Evolutionary conservation across 2,113 vertebrate species (phyloP).

Genomic region (Gobio gobio): DNA sequence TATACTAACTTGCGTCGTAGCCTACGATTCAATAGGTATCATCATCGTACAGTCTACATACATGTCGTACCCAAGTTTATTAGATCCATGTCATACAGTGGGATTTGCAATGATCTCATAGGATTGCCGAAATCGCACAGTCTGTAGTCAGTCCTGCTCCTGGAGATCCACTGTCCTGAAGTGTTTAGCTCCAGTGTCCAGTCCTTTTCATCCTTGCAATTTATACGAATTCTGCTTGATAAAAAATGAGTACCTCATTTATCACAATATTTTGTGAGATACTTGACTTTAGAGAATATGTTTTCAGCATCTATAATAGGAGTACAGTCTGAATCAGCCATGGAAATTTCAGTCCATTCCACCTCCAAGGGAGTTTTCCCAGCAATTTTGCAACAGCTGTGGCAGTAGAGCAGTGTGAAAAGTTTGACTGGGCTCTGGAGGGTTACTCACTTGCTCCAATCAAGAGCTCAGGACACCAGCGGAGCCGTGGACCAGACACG

Average conservation of each 20-base stretch:
- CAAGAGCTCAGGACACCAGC: neutral
- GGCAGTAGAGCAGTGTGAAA: constrained; percentile 55
- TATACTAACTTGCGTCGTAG: no score
- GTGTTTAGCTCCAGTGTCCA: no score
- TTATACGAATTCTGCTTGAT: no score
- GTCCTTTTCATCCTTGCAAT: no score
- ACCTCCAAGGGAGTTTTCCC: constrained; percentile 47
- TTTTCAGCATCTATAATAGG: neutral
- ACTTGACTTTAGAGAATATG: neutral
- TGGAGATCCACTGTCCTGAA: no score
- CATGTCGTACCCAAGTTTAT: no score
- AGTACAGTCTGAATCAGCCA: neutral
- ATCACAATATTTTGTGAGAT: neutral
- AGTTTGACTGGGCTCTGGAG: constrained; percentile 59
- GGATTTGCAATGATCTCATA: no score
- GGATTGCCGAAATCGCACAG: no score
- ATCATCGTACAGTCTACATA: no score
- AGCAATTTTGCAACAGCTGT: constrained; percentile 59
- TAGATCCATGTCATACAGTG: no score
- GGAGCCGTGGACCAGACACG: neutral
- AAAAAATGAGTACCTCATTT: neutral
- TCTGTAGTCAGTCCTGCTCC: no score
- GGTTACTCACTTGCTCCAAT: constrained; percentile 43
- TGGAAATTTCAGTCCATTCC: neutral
- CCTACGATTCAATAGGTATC: no score